Evolutionary conservation across 2,888 invertebrate genomes (phyloP).

Genomic region (Phengaris alcon): DNA sequence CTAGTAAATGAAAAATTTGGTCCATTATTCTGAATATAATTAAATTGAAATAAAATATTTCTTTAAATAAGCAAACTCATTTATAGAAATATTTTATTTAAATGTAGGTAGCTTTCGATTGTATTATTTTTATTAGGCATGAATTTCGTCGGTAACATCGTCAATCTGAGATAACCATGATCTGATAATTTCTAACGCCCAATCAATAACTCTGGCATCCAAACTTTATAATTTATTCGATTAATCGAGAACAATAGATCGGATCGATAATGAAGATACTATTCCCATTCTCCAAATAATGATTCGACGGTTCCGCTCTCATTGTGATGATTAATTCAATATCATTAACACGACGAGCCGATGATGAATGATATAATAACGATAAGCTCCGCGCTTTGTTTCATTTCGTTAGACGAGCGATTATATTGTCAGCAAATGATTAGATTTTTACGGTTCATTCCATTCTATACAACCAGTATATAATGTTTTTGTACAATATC

Average conservation of each 20-base stretch:
- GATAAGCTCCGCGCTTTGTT: slow-evolving; percentile 17
- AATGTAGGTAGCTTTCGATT: not conserved
- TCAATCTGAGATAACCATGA: not conserved
- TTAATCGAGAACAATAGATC: slow-evolving; percentile 10
- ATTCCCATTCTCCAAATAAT: slow-evolving; percentile 15
- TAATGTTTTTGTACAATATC: too few species aligned
- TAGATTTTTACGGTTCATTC: slow-evolving; percentile 24
- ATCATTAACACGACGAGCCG: not conserved
- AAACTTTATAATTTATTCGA: slow-evolving; percentile 6
- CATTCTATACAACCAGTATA: not conserved
- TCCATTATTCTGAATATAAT: too few species aligned
- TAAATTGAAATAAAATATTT: too few species aligned
- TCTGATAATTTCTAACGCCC: slow-evolving; percentile 4
- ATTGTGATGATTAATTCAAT: slow-evolving; percentile 22
- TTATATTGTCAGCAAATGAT: slow-evolving; percentile 15
- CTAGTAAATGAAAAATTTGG: too few species aligned
- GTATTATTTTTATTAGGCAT: not conserved
- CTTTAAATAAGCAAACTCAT: too few species aligned
- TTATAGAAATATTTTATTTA: too few species aligned
- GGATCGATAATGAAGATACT: slow-evolving; percentile 11
- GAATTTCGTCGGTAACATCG: not conserved
- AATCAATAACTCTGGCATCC: not conserved
- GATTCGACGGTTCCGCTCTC: not conserved
- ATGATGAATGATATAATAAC: slow-evolving; percentile 14
- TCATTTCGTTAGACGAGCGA: slow-evolving; percentile 7